Evolutionary conservation across 2,113 vertebrate species (phyloP).

Genomic region (Macquaria ambigua): DNA sequence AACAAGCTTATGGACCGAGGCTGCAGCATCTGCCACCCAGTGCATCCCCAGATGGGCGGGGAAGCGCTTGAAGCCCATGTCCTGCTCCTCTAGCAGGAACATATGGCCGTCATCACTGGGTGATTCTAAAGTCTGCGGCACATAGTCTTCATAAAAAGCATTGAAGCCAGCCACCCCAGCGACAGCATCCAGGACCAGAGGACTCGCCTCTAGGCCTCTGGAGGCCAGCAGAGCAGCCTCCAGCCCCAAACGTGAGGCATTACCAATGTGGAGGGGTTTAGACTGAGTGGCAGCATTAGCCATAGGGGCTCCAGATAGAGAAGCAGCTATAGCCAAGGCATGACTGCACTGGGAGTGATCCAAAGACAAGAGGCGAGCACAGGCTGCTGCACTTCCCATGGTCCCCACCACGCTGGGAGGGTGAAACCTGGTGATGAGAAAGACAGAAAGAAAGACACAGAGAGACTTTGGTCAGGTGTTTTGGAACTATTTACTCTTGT

Average conservation of each 20-base stretch:
- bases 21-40: slow-evolving; percentile 90
- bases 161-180: slow-evolving; percentile 88
- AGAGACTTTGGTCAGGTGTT: slow-evolving; percentile 31
- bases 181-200: slow-evolving; percentile 85
- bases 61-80: slow-evolving; percentile 91
- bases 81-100: slow-evolving; percentile 90
- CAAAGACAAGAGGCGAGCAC: slow-evolving; percentile 87
- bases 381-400: slow-evolving; percentile 90
- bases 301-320: slow-evolving; percentile 91
- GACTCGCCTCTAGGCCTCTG: slow-evolving; percentile 87
- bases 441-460: slow-evolving; percentile 16
- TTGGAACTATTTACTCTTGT: slow-evolving; percentile 6
- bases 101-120: slow-evolving; percentile 66
- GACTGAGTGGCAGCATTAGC: slow-evolving; percentile 92
- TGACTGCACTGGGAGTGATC: slow-evolving; percentile 82
- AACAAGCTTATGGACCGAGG: slow-evolving; percentile 85
- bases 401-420: slow-evolving; percentile 91
- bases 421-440: slow-evolving; percentile 86
- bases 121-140: slow-evolving; percentile 76
- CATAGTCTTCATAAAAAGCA: slow-evolving; percentile 89
- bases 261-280: slow-evolving; percentile 90
- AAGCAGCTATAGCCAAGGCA: slow-evolving; percentile 89
- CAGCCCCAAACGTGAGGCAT: slow-evolving; percentile 88
- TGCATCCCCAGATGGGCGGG: slow-evolving; percentile 94
- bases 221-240: slow-evolving; percentile 90